These are phyloP conservation scores for Momotus momota DNA, from an alignment of 2,797 vertebrate species.

Conservation along the genomic window DNA sequence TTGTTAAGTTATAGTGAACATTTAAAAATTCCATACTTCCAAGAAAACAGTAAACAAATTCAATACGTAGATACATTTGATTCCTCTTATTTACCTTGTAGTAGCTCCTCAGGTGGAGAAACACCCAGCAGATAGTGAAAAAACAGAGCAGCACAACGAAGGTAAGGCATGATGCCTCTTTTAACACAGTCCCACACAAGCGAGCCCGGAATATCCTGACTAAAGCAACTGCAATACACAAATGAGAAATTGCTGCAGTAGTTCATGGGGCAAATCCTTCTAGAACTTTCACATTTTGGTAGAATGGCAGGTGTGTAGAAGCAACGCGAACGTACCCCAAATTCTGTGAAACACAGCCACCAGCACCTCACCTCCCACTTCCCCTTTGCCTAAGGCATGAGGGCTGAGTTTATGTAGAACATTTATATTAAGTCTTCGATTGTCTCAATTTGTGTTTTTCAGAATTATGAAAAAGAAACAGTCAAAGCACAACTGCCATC, in stretches of 20 bases:
- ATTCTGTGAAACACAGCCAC: not conserved
- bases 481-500: not conserved
- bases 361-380: not conserved
- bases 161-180: conserved; percentile 89
- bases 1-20: not conserved
- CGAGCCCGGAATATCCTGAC: conserved; percentile 83
- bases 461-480: not conserved
- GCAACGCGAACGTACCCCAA: not conserved
- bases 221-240: conserved; percentile 80
- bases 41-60: not conserved
- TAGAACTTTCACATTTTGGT: not conserved
- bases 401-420: not conserved
- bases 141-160: conserved; percentile 92
- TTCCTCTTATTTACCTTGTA: conserved; percentile 73
- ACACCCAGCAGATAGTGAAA: conserved; percentile 95
- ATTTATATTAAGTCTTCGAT: not conserved
- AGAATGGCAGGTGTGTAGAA: not conserved
- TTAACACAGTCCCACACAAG: conserved; percentile 87
- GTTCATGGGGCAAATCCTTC: not conserved
- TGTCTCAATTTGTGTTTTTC: not conserved
- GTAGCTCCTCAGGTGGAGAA: conserved; percentile 90
- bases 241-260: conserved; percentile 29
- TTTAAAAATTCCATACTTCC: not conserved
- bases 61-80: not conserved
- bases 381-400: not conserved